A percentile compares a stretch with the other conserved stretches of the same genome.
Evolutionary conservation across 2,888 invertebrate genomes (phyloP).

Genomic region (Galeopsomyia nigrocyanea): DNA sequence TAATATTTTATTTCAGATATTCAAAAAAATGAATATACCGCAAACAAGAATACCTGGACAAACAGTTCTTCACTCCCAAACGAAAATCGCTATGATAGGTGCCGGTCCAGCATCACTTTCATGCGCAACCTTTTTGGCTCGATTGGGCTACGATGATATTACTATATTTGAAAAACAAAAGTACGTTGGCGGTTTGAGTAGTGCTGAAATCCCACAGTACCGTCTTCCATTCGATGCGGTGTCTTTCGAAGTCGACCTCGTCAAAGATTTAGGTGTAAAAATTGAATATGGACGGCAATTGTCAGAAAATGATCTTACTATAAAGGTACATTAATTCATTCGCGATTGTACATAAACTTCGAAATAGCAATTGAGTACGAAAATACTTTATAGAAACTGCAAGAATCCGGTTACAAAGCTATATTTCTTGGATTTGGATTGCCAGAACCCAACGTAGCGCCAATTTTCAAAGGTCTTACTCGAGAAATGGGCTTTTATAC

Average conservation of each 20-base stretch:
- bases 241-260: constrained; percentile 91
- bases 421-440: constrained; percentile 91
- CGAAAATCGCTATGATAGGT: constrained; percentile 89
- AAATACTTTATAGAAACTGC: constrained; percentile 66
- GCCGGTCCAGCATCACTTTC: constrained; percentile 97
- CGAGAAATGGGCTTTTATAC: constrained; percentile 92
- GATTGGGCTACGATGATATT: constrained; percentile 92
- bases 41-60: constrained; percentile 86
- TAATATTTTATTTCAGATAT: constrained; percentile 73
- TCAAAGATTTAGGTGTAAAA: constrained; percentile 93
- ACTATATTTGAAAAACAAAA: constrained; percentile 92
- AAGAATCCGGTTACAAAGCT: constrained; percentile 79
- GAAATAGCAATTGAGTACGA: neutral
- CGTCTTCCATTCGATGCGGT: constrained; percentile 94
- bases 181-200: constrained; percentile 92
- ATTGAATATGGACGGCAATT: constrained; percentile 82
- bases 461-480: constrained; percentile 82
- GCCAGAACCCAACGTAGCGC: constrained; percentile 87
- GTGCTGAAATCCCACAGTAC: constrained; percentile 97
- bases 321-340: constrained; percentile 70
- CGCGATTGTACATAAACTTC: neutral
- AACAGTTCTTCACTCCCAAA: constrained; percentile 68
- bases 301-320: constrained; percentile 79
- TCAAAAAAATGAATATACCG: constrained; percentile 92
- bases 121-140: constrained; percentile 94